Percentiles rank a stretch among this genome's conserved stretches.
phyloP scores from a whole-genome alignment of 2,797 vertebrate genomes.

The Etheostoma nigrum region DNA sequence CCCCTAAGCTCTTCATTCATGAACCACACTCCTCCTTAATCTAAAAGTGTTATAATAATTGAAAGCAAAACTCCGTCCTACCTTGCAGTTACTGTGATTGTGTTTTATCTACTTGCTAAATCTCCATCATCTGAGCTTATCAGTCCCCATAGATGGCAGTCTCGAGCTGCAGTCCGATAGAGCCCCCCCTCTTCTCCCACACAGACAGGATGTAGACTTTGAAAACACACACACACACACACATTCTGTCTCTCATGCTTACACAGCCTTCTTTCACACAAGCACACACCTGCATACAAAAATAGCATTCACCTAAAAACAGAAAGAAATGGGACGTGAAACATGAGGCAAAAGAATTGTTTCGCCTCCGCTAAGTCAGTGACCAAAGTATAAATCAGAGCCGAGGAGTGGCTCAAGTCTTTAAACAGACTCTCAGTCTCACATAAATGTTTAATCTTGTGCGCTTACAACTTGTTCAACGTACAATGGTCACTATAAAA shows the following conservation, averaged over 20 bases:
- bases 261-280: slow-evolving; percentile 46
- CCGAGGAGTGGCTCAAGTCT: slow-evolving; percentile 27
- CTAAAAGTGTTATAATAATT: background rate
- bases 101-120: slow-evolving; percentile 13
- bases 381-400: slow-evolving; percentile 41
- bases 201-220: slow-evolving; percentile 48
- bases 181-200: slow-evolving; percentile 10
- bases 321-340: slow-evolving; percentile 57
- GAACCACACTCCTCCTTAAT: background rate
- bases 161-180: slow-evolving; percentile 61
- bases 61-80: background rate
- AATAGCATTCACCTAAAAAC: slow-evolving; percentile 68
- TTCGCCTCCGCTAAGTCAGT: slow-evolving; percentile 27
- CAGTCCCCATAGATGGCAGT: slow-evolving; percentile 78
- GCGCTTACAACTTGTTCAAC: slow-evolving; percentile 33
- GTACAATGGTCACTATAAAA: slow-evolving; percentile 41
- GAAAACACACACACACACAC: slow-evolving; percentile 23
- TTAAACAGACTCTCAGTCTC: slow-evolving; percentile 35
- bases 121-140: slow-evolving; percentile 45
- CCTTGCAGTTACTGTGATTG: background rate
- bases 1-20: background rate
- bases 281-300: slow-evolving; percentile 66
- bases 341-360: slow-evolving; percentile 37
- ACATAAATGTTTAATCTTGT: slow-evolving; percentile 57
- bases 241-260: slow-evolving; percentile 39